A percentile compares a stretch with the other conserved stretches of the same genome.
Conservation (phyloP, 2,113 vertebrate species). For the Neoarius graeffei region DNA sequence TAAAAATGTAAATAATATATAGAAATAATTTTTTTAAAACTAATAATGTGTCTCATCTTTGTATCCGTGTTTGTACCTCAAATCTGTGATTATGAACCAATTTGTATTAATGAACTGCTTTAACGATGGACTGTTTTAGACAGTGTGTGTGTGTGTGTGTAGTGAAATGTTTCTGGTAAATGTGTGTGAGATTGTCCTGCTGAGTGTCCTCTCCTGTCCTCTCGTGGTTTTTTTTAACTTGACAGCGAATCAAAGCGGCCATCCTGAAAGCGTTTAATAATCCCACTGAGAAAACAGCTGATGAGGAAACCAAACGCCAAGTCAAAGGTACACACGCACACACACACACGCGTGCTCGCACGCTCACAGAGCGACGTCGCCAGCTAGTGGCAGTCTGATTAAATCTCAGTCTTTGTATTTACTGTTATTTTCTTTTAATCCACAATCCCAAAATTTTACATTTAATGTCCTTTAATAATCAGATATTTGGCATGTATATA, state of each 20-base stretch:
- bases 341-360: background rate
- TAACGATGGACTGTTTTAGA: background rate
- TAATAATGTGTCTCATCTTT: too few species aligned
- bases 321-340: slow-evolving; percentile 83
- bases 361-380: slow-evolving; percentile 63
- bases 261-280: slow-evolving; percentile 98
- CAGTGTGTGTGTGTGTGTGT: background rate
- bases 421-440: background rate
- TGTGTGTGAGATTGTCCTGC: background rate
- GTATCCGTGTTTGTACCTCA: background rate
- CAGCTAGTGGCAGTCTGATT: slow-evolving; percentile 73
- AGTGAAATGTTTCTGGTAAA: background rate
- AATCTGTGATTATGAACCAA: background rate
- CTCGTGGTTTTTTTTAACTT: slow-evolving; percentile 50
- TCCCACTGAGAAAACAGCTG: slow-evolving; percentile 94
- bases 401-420: background rate
- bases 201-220: background rate
- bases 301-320: slow-evolving; percentile 93
- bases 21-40: too few species aligned
- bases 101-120: background rate
- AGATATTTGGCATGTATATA: background rate
- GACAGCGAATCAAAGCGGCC: slow-evolving; percentile 89
- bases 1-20: too few species aligned
- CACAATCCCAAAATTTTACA: background rate
- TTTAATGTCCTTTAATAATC: background rate